Evolutionary conservation across 1,140 invertebrate species (phyloP), one percentile per base, ranked within the genome.

Genomic region (Leucophenga varia): DNA sequence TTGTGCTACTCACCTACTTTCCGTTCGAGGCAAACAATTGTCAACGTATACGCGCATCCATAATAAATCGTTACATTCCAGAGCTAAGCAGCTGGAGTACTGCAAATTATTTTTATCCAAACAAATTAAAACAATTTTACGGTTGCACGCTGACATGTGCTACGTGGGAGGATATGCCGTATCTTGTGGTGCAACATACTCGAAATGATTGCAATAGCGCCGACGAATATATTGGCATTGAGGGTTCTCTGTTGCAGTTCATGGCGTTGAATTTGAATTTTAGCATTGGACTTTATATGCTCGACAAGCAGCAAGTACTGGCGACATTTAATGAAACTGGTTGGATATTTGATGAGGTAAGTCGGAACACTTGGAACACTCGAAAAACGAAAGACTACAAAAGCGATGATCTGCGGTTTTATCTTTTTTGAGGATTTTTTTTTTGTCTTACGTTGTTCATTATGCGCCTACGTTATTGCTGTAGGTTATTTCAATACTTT

Each of bases 91-190:
- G 6, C 0, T 68, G 64, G 64, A 13, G 7, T 1, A 37, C 18
- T 5, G 1, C 0, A 1, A 35, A 40, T 0, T 58, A 54, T 34
- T 72, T 61, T 42, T n/a, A n/a, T n/a, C 60, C 63, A 2, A 9
- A 39, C 3, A 73, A 72, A 30, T 22, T 70, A 28, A 9, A 18
- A 2, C 64, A 73, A 17, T 63, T 73, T 9, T 42, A 55, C 31
- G 70, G 69, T 28, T 73, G 70, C 25, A 52, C 45, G 0, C 10
- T 73, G 19, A 59, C 52, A 9, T 73, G 70, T 21, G 70, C 69
- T 38, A 72, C 69, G 2, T 73, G 69, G 69, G 52, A 65, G 46
- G 63, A 73, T 13, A 61, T 72, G 60, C 69, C 70, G 5, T 73
- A 72, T 25, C 30, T 72, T 36, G 50, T 61, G 7, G 38, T 43